Evolutionary conservation across 2,113 vertebrate genomes (phyloP), one percentile per base, ranked within the genome.

Genomic region (Tylochromis polylepis): DNA sequence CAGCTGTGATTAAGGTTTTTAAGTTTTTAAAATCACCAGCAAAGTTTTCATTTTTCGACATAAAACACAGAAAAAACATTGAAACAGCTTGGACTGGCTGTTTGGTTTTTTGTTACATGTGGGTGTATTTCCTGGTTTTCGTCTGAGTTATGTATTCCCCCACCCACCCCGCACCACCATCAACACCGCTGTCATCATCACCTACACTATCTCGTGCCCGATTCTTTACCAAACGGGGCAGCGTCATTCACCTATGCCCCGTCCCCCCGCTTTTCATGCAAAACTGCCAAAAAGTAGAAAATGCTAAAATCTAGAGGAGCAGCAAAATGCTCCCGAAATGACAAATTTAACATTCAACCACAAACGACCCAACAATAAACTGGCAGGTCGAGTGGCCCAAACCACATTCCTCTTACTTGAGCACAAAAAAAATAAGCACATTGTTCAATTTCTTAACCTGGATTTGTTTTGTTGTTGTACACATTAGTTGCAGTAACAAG

Each of bases 51-150:
- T 98, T 98, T 97, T 97, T 93, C 86, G 97, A 99, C 98, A 99
- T 97, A 98, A 94, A 99, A 98, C 89, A 99, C 98, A 98, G 97
- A 98, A 97, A 97, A 97, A 97, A 99, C 98, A 98, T 97, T 97
- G 97, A 98, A 97, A 97, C 98, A 98, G 98, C 98, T 97, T 94
- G 57, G 96, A 93, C 94, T 95, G 95, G 98, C 98, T 98, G 97
- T 97, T 97, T 95, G 96, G 85, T 96, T 93, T 67, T 96, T 96
- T 95, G 96, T 96, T 97, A 98, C 98, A 96, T 97, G 97, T 96
- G 97, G 98, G 98, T 98, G 98, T 98, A 97, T 97, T 98, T 98
- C 98, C 97, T 98, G 97, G 97, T 98, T 95, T 77, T 93, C 43
- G 24, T 94, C 91, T 94, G 90, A 94, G 92, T 90, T 89, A 46